phyloP scores from a whole-genome alignment of 2,888 invertebrate species.

The Tyria jacobaeae region DNA sequence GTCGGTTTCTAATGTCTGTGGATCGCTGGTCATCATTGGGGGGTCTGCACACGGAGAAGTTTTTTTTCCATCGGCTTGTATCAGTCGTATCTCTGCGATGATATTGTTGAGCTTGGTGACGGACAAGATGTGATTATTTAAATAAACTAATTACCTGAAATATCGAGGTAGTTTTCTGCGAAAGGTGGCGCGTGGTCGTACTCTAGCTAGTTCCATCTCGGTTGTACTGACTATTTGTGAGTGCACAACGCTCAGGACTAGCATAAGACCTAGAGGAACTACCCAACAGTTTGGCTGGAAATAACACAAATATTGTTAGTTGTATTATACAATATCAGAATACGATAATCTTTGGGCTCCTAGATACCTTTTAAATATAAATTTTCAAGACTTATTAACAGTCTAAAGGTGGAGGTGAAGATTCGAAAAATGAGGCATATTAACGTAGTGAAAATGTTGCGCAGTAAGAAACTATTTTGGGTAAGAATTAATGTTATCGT shows the following conservation, averaged over 20 bases:
- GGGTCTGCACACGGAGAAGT: too few species aligned
- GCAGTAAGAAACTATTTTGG: too few species aligned
- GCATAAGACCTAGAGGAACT: slow-evolving; percentile 79
- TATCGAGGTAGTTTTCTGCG: slow-evolving; percentile 76
- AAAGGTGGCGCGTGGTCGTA: slow-evolving; percentile 74
- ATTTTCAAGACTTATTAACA: background rate
- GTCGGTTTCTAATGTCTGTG: too few species aligned
- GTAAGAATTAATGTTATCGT: background rate
- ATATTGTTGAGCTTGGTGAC: too few species aligned
- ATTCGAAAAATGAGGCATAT: too few species aligned
- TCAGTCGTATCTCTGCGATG: too few species aligned
- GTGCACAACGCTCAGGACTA: slow-evolving; percentile 80
- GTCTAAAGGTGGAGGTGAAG: too few species aligned
- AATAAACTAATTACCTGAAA: slow-evolving; percentile 76
- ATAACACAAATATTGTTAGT: background rate
- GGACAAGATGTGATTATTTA: too few species aligned
- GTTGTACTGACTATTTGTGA: slow-evolving; percentile 84
- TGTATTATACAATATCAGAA: background rate
- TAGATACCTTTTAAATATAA: background rate
- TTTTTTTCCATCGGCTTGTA: too few species aligned
- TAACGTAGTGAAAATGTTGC: too few species aligned
- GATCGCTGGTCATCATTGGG: too few species aligned
- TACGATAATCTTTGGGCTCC: too few species aligned
- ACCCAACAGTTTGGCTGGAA: slow-evolving; percentile 76
- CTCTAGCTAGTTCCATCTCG: slow-evolving; percentile 79